These are phyloP conservation scores for Mizuhopecten yessoensis DNA, from an alignment of 1,140 invertebrate genomes.

Conservation along the genomic window DNA sequence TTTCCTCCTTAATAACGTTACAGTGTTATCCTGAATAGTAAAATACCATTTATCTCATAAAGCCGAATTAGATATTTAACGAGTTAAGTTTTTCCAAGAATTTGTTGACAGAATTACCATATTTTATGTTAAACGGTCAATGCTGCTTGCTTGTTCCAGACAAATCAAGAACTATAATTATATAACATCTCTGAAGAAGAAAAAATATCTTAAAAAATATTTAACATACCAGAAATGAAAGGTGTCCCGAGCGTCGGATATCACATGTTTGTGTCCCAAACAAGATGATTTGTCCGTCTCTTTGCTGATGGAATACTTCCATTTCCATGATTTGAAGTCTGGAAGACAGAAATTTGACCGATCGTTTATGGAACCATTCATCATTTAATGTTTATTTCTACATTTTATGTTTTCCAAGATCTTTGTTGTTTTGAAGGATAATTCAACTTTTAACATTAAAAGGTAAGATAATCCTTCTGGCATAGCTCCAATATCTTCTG, in stretches of 20 bases:
- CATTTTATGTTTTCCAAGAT: not conserved
- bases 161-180: not conserved
- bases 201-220: not conserved
- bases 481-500: too few species aligned
- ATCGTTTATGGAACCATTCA: not conserved
- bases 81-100: not conserved
- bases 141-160: not conserved
- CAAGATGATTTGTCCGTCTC: not conserved
- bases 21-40: not conserved
- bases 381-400: not conserved
- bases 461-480: too few species aligned
- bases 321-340: not conserved
- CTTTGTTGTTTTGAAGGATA: too few species aligned
- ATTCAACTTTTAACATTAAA: too few species aligned
- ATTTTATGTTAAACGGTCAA: conserved; percentile 15
- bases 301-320: not conserved
- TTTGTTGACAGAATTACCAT: not conserved
- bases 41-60: not conserved
- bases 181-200: too few species aligned
- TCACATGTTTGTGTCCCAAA: not conserved
- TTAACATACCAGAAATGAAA: not conserved
- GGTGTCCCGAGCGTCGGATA: not conserved
- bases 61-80: not conserved
- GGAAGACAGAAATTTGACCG: not conserved
- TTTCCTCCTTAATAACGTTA: not conserved